These are phyloP conservation scores for Protaetia brevitarsis DNA, from an alignment of 1,140 invertebrate species.

Conservation along the genomic window DNA sequence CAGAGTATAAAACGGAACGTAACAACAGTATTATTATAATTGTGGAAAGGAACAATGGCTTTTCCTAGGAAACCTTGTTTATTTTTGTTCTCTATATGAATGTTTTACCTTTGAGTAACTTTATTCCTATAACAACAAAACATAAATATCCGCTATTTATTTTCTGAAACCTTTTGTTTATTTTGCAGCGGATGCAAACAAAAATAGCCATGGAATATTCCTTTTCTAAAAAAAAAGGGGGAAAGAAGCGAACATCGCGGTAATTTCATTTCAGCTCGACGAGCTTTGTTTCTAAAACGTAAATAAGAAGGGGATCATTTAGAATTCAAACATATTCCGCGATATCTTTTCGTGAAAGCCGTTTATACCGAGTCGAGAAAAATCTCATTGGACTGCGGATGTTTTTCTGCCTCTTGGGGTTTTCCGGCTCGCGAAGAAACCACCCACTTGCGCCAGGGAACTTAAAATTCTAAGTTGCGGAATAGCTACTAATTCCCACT, in stretches of 20 bases:
- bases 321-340: constrained; percentile 8
- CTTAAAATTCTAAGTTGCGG: constrained; percentile 7
- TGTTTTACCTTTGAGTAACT: no score
- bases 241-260: background rate
- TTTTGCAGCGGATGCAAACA: no score
- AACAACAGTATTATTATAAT: no score
- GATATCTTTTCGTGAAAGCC: constrained; percentile 6
- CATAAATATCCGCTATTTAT: no score
- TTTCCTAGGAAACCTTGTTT: no score
- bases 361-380: constrained; percentile 1
- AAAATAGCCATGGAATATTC: no score
- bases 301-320: constrained; percentile 1
- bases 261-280: background rate
- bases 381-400: background rate
- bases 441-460: background rate
- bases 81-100: no score
- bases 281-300: background rate
- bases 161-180: no score
- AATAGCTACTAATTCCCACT: constrained; percentile 8
- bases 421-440: background rate
- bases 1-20: no score
- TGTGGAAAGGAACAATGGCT: no score
- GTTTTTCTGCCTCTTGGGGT: background rate
- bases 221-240: background rate
- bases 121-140: no score